phyloP scores from a whole-genome alignment of 1,140 invertebrate species.

The Myzus persicae region DNA sequence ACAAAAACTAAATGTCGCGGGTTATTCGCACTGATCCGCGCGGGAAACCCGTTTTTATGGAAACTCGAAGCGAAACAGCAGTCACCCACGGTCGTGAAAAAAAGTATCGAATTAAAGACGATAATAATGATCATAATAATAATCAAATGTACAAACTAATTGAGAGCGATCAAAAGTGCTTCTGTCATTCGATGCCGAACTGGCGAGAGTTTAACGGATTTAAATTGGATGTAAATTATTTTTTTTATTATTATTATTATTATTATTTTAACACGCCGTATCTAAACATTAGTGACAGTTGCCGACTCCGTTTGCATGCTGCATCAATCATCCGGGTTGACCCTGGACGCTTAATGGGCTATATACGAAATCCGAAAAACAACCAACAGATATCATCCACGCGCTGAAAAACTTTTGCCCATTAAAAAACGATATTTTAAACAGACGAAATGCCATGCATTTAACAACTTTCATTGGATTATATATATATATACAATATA shows the following conservation, averaged over 20 bases:
- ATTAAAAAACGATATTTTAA: slow-evolving; percentile 47
- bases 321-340: slow-evolving; percentile 35
- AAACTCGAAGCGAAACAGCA: slow-evolving; percentile 36
- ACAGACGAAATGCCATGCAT: neutral
- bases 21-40: neutral
- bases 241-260: slow-evolving; percentile 14
- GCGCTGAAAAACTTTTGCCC: neutral
- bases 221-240: slow-evolving; percentile 34
- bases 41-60: slow-evolving; percentile 27
- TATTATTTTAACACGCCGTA: slow-evolving; percentile 18
- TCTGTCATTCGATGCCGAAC: slow-evolving; percentile 30
- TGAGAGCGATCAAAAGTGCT: slow-evolving; percentile 19
- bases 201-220: slow-evolving; percentile 50
- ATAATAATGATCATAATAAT: slow-evolving; percentile 14
- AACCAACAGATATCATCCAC: slow-evolving; percentile 4
- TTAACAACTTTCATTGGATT: slow-evolving; percentile 24
- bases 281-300: slow-evolving; percentile 26
- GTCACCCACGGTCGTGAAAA: neutral
- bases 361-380: slow-evolving; percentile 22
- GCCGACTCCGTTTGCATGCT: neutral
- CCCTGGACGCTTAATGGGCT: neutral
- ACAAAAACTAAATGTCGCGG: slow-evolving; percentile 21
- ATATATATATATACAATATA: too few species aligned
- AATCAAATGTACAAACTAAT: slow-evolving; percentile 32
- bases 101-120: slow-evolving; percentile 20